Conservation (phyloP, 2,888 invertebrate species). For the Xylota segnis region DNA sequence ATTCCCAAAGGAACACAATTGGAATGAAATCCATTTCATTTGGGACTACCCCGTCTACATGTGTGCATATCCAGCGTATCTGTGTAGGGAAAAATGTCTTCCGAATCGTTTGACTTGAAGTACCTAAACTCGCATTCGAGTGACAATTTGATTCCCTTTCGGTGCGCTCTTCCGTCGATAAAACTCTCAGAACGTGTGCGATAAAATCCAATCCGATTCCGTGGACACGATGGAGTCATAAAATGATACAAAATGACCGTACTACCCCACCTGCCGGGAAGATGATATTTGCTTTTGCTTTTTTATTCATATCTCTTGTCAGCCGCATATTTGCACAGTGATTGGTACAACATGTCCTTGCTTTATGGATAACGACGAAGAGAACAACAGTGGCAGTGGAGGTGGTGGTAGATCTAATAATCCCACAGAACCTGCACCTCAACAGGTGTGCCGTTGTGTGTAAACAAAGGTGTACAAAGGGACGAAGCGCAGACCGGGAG, state of each 20-base stretch:
- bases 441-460: conserved; percentile 70
- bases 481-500: background rate
- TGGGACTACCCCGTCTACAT: conserved; percentile 55
- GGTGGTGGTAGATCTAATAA: conserved; percentile 70
- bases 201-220: conserved; percentile 72
- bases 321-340: conserved; percentile 70
- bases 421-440: conserved; percentile 50
- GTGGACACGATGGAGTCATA: conserved; percentile 72
- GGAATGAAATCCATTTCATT: conserved; percentile 61
- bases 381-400: conserved; percentile 4
- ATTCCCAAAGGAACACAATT: conserved; percentile 64
- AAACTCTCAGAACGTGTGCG: conserved; percentile 56
- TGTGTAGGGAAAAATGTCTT: conserved; percentile 68
- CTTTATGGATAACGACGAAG: conserved; percentile 36
- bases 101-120: conserved; percentile 73
- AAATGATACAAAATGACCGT: conserved; percentile 68
- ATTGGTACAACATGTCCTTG: conserved; percentile 73
- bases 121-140: conserved; percentile 34
- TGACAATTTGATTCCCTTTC: conserved; percentile 66
- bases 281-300: conserved; percentile 11
- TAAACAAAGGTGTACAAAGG: conserved; percentile 38
- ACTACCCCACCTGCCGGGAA: conserved; percentile 15
- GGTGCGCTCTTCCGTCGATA: conserved; percentile 54
- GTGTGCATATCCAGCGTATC: conserved; percentile 19
- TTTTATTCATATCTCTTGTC: conserved; percentile 46